Percentiles rank a stretch among this genome's conserved stretches.
Conservation (phyloP, 1,140 invertebrate genomes). For the Ectropis grisescens region DNA sequence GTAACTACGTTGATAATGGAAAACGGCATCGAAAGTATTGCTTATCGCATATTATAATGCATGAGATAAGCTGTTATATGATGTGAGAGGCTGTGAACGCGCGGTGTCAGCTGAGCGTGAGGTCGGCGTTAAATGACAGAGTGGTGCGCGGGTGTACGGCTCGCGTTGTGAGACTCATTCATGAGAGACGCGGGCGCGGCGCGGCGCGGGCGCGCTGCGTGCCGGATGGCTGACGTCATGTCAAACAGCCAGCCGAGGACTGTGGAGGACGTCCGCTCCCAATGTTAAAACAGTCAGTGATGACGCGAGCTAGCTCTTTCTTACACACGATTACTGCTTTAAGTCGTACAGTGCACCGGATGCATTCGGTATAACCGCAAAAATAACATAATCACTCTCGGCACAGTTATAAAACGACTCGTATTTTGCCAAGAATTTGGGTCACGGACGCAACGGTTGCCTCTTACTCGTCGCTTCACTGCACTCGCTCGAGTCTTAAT, state of each 20-base stretch:
- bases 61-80: too few relatives aligned
- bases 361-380: too few relatives aligned
- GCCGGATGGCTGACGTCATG: conserved; percentile 48
- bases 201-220: conserved; percentile 9
- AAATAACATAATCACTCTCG: conserved; percentile 23
- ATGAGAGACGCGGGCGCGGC: conserved; percentile 5
- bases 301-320: too few relatives aligned
- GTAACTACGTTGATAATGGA: too few relatives aligned
- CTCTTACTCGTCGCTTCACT: conserved; percentile 48
- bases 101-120: conserved; percentile 28
- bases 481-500: conserved; percentile 31
- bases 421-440: conserved; percentile 42
- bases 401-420: conserved; percentile 31
- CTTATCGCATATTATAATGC: too few relatives aligned
- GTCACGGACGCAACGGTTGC: conserved; percentile 39
- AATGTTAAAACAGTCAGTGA: conserved; percentile 28
- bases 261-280: conserved; percentile 42
- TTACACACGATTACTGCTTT: too few relatives aligned
- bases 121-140: conserved; percentile 27
- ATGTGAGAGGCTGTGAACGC: too few relatives aligned
- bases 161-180: conserved; percentile 19
- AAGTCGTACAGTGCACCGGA: too few relatives aligned
- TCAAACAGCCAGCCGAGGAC: conserved; percentile 32
- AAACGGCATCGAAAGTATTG: too few relatives aligned
- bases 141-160: conserved; percentile 19